Evolutionary conservation across 2,888 invertebrate genomes (phyloP), one percentile per base, ranked within the genome.

Genomic region (Euphydryas editha): DNA sequence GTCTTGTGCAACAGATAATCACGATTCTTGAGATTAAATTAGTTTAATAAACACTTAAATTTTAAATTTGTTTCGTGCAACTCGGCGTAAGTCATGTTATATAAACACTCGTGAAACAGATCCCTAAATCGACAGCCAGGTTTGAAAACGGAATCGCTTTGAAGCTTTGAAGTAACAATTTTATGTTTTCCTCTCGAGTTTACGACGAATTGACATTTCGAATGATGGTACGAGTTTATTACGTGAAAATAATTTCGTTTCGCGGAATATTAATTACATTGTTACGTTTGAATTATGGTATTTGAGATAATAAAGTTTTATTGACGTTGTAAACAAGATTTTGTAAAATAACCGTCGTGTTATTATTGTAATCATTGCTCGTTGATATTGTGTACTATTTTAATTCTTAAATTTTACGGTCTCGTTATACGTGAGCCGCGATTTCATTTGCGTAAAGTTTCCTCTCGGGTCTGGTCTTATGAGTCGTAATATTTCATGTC

Each of bases 301-400:
- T 51, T 51, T 51, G 10, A 51, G 49, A 24, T 21, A 51, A 21
- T 51, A 51, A 51, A 24, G 15, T 51, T 51, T 51, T 24, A 51
- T 51, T 24, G 24, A 6, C 49, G n/a, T 51, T 24, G 49, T 51
- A 51, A 51, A 51, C 24, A 24, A 51, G 24, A 21, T 44, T n/a
- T 44, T 15, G 15, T 44, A 6, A n/a, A 44, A n/a, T 44, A n/a
- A n/a, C 3, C n/a, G 42, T 44, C n/a, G 42, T 44, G 42, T 15
- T n/a, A 30, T 30, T 5, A 2, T 30, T 30, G 30, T 30, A 7
- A 7, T 30, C 5, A 30, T 1, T 30, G 8, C 30, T 30, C 30
- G 30, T 7, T 30, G 4, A 8, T 30, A 30, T 30, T 30, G 30
- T 30, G 30, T 30, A 30, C 30, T 30, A 5, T 8, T 30, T 5